Conservation (phyloP, 2,888 invertebrate species). For the Drosophila paramelanica region DNA sequence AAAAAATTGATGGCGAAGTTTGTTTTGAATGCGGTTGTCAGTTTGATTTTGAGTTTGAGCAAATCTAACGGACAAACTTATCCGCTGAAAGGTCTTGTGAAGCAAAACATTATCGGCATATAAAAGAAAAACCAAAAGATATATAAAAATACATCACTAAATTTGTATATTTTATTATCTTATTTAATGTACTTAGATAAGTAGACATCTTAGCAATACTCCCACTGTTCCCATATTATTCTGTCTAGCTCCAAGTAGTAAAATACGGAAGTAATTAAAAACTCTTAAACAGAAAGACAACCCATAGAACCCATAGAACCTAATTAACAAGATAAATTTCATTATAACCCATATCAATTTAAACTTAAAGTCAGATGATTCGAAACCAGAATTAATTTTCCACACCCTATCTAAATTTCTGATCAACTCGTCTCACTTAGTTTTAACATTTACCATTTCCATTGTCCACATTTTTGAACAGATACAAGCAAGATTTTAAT, state of each 20-base stretch:
- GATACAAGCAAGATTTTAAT: conserved; percentile 46
- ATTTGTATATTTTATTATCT: too few relatives aligned
- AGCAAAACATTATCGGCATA: too few relatives aligned
- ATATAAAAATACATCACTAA: too few relatives aligned
- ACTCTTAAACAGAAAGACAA: conserved; percentile 1
- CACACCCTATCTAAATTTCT: conserved; percentile 54
- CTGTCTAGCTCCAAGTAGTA: background rate
- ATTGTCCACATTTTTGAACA: background rate
- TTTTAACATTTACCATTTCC: conserved; percentile 26
- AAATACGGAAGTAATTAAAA: background rate
- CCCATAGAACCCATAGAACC: background rate
- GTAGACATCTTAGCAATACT: too few relatives aligned
- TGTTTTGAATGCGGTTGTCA: conserved; percentile 66
- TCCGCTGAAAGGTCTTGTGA: background rate
- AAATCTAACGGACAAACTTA: conserved; percentile 11
- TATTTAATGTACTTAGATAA: too few relatives aligned
- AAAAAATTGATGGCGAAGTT: conserved; percentile 59
- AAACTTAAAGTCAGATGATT: conserved; percentile 18
- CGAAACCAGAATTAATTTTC: conserved; percentile 50
- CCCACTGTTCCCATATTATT: too few relatives aligned
- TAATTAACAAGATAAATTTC: conserved; percentile 35
- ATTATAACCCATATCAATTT: conserved; percentile 13
- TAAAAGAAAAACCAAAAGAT: too few relatives aligned
- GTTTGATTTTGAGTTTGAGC: conserved; percentile 40
- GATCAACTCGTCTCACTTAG: conserved; percentile 35